Evolutionary conservation across 92 coral and sea anemone genomes (phyloP), one percentile per base, ranked within the genome.

Genomic region (Paragorgia papillata): DNA sequence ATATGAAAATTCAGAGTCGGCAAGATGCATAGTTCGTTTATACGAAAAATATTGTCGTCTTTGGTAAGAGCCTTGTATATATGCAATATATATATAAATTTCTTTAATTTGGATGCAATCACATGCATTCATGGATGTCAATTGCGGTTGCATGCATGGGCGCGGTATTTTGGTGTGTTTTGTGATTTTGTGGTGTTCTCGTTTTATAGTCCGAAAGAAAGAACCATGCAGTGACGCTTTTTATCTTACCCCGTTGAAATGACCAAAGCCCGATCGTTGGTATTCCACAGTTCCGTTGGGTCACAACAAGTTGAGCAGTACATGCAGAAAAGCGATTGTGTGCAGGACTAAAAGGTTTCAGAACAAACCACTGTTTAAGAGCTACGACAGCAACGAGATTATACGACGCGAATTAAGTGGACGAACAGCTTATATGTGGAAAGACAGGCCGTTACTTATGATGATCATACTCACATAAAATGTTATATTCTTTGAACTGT

Each of bases 211-310:
- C 43, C 43, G 10, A 37, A 37, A 37, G 43, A 37, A 37, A 37
- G 43, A 37, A 37, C 4, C 6, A 37, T 4, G 6, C 43, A 37
- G 43, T 51, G 58, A 51, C 58, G 58, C 21, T 17, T 51, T 51
- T 48, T 73, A 77, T 77, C 74, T 77, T 56, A 77, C 82, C 2
- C 74, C 82, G 17, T 56, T 77, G 7, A 79, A 79, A 66, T 34
- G 54, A 9, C 83, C 76, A 2, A 79, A 66, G 56, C 20, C 30
- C 19, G 74, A 62, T 50, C 48, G 75, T 62, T 79, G 75, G 83
- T 64, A 65, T 35, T 63, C 54, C 49, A 48, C 75, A 2, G 76
- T 65, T 8, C 83, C 83, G 30, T 48, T 79, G 39, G 83, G 83
- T 12, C 83, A 79, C 30, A 79, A 79, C 55, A 65, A 50, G 18